Evolutionary conservation across 2,888 invertebrate genomes (phyloP).

Genomic region (Hipparchia sbordonii): DNA sequence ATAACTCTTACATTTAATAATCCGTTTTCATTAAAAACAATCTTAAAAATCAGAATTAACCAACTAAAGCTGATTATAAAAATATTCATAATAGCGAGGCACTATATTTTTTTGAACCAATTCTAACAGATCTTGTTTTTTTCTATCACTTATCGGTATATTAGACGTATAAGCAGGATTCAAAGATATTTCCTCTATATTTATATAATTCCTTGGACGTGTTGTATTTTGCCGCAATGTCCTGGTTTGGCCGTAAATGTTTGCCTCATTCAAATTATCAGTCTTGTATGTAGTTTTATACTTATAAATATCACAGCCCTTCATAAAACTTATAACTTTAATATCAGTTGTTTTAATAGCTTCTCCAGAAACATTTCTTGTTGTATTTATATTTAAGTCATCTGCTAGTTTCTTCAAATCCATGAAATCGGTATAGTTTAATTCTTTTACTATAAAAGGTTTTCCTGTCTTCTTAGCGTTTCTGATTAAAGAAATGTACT

Average conservation of each 20-base stretch:
- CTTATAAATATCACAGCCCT: conserved; percentile 37
- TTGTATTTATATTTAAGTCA: conserved; percentile 33
- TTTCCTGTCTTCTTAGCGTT: conserved; percentile 35
- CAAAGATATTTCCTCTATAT: conserved; percentile 4
- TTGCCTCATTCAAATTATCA: conserved; percentile 33
- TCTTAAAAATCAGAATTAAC: conserved; percentile 3
- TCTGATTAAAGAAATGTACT: conserved; percentile 40
- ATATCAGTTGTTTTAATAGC: conserved; percentile 35
- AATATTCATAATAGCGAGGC: background rate
- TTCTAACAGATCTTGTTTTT: conserved; percentile 6
- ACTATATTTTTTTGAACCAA: conserved; percentile 5
- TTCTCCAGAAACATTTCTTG: conserved; percentile 33
- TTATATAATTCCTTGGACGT: conserved; percentile 8
- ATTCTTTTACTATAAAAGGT: no score
- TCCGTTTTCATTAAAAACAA: background rate
- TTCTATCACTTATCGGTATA: conserved; percentile 4
- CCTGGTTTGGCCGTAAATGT: conserved; percentile 21
- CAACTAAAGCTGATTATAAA: conserved; percentile 2
- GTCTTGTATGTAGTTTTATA: conserved; percentile 37
- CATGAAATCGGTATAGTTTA: conserved; percentile 36
- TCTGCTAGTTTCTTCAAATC: conserved; percentile 36
- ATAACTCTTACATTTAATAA: conserved; percentile 1
- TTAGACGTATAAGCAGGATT: conserved; percentile 6
- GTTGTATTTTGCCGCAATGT: conserved; percentile 10
- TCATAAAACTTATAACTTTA: conserved; percentile 35